These are phyloP conservation scores for Osmerus eperlanus DNA, from an alignment of 2,113 vertebrate species.

Conservation along the genomic window DNA sequence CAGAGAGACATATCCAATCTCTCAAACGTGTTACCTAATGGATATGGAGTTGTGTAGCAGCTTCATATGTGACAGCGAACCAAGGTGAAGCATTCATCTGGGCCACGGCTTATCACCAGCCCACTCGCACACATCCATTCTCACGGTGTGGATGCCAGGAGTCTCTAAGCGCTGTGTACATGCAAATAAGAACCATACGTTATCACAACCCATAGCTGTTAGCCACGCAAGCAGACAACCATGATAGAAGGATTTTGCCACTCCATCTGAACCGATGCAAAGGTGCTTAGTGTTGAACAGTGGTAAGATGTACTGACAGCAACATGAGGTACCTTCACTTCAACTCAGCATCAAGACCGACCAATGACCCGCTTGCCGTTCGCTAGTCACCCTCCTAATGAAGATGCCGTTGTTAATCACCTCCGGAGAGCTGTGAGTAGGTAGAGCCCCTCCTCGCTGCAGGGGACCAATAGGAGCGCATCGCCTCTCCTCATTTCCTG, in stretches of 20 bases:
- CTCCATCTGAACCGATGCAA: too few species aligned
- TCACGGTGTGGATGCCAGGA: too few species aligned
- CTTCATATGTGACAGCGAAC: conserved; percentile 33
- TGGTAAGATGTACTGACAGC: too few species aligned
- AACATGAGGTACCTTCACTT: too few species aligned
- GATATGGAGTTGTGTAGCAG: conserved; percentile 18
- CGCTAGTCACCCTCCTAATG: conserved; percentile 46
- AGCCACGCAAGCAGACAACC: too few species aligned
- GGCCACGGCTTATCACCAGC: neutral
- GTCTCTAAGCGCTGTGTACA: too few species aligned
- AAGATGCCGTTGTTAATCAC: conserved; percentile 57
- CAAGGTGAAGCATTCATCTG: conserved; percentile 32
- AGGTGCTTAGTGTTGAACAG: too few species aligned
- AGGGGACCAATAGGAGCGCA: conserved; percentile 51
- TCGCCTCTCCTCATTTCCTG: conserved; percentile 33
- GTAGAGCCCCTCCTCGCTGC: conserved; percentile 39
- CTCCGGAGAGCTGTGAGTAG: conserved; percentile 16
- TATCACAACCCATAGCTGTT: too few species aligned
- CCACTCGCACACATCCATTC: too few species aligned
- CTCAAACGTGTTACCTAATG: conserved; percentile 21
- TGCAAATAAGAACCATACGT: too few species aligned
- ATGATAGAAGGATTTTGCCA: too few species aligned
- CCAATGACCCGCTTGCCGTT: conserved; percentile 43
- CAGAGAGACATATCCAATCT: conserved; percentile 6
- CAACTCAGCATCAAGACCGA: conserved; percentile 25